Conservation (phyloP, 2,888 invertebrate species). For the Zelleria hepariella region DNA sequence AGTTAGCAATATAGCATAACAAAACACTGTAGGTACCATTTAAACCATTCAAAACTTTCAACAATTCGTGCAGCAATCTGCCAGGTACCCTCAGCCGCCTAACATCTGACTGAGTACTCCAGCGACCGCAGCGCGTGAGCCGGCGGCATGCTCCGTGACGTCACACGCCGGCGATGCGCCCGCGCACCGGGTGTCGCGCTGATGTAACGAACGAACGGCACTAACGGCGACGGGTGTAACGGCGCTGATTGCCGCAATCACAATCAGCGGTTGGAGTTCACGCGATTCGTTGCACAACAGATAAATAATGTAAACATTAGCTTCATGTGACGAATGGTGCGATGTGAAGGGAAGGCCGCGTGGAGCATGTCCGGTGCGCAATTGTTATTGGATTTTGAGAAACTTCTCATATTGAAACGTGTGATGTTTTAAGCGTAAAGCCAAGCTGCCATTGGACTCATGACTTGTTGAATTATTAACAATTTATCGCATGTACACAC, state of each 20-base stretch:
- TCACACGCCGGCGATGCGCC: not conserved
- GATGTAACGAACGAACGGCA: not conserved
- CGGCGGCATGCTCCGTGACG: too few relatives aligned
- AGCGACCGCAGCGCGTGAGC: too few relatives aligned
- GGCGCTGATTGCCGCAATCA: not conserved
- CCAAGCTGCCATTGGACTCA: not conserved
- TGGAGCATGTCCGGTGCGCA: not conserved
- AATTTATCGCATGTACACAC: not conserved
- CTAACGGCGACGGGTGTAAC: not conserved
- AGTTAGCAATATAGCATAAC: too few relatives aligned
- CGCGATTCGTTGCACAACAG: not conserved
- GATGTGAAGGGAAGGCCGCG: not conserved
- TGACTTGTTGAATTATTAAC: not conserved
- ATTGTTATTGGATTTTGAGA: not conserved
- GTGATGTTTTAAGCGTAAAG: not conserved
- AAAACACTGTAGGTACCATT: too few relatives aligned
- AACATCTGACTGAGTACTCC: too few relatives aligned
- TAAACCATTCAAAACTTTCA: too few relatives aligned
- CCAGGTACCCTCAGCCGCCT: too few relatives aligned
- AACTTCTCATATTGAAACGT: not conserved
- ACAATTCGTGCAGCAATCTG: too few relatives aligned
- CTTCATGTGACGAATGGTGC: not conserved
- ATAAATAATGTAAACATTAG: not conserved
- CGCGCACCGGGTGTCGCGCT: too few relatives aligned
- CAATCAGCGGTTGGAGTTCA: not conserved